Evolutionary conservation across 2,888 invertebrate genomes (phyloP), one percentile per base, ranked within the genome.

Genomic region (Galerucella nymphaeae): DNA sequence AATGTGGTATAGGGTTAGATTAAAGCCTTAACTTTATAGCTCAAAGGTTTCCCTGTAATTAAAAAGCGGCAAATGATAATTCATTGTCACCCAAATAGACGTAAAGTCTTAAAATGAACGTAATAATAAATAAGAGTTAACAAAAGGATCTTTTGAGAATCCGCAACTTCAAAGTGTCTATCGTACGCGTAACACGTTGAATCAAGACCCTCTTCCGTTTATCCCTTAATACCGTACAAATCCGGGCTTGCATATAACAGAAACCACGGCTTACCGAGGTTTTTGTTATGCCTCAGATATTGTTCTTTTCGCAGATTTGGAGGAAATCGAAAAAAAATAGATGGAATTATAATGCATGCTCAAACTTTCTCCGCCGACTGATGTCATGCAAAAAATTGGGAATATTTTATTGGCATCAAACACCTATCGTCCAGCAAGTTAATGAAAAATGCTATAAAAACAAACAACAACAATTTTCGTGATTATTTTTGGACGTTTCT

Each of bases 111-210:
- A 82, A 70, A 86, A 86, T 84, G 86, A 86, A 86, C 84, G 86
- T 82, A 86, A 86, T 86, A 86, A 86, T 86, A 86, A 85, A 84
- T 85, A 83, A 85, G 84, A 83, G 84, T 85, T 85, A 83, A 86
- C 86, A 86, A 86, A 86, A 85, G 86, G 81, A 83, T 81, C 85
- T 85, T 42, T 85, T 85, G 85, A 85, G 83, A 82, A 83, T 80
- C 82, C 82, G 81, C 80, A 76, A 86, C 86, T 84, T 86, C 86
- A 86, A 86, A 86, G 86, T 86, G 81, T 82, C 77, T 64, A 63
- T 73, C 66, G 73, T 55, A 58, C 63, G 70, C 57, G 81, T 82
- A 81, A 84, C 84, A 84, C 85, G 84, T 84, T 80, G 81, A 81
- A 82, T 80, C 80, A 78, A 76, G 80, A 79, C 83, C 82, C 81